These are phyloP conservation scores for Melanotaenia nigrans DNA, from an alignment of 2,797 vertebrate species.

Conservation along the genomic window DNA sequence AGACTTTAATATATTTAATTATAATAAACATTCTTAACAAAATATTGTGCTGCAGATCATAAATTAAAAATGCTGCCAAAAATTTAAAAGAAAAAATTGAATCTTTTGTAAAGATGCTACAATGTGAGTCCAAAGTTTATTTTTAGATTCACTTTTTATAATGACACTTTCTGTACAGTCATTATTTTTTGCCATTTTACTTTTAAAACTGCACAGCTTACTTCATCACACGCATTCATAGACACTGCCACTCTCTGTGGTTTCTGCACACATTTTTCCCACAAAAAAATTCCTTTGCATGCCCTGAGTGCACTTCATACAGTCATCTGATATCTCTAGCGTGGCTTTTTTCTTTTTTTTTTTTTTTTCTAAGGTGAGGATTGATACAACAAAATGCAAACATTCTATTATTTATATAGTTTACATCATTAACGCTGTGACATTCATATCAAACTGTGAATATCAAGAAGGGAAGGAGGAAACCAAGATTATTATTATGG, in stretches of 20 bases:
- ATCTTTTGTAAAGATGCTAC: not conserved
- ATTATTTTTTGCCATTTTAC: not conserved
- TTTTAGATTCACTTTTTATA: no score
- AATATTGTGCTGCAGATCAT: no score
- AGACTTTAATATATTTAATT: no score
- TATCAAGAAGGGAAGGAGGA: constrained; percentile 32
- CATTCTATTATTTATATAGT: not conserved
- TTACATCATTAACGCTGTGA: constrained; percentile 31
- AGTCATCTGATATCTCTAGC: constrained; percentile 10
- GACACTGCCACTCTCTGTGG: not conserved
- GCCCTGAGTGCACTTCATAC: constrained; percentile 1
- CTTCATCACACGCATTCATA: constrained; percentile 21
- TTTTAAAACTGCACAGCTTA: constrained; percentile 4
- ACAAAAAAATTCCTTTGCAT: constrained; percentile 25
- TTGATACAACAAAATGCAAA: not conserved
- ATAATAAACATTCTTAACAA: no score
- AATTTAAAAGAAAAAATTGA: not conserved
- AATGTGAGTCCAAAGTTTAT: not conserved
- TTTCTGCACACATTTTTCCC: not conserved
- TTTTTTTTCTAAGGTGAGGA: not conserved
- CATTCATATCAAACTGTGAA: constrained; percentile 33
- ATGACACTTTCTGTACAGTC: no score
- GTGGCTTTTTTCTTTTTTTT: not conserved
- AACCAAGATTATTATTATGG: constrained; percentile 35
- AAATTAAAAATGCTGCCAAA: no score